Evolutionary conservation across 2,113 vertebrate species (phyloP).

Genomic region (Cyrtonyx montezumae): DNA sequence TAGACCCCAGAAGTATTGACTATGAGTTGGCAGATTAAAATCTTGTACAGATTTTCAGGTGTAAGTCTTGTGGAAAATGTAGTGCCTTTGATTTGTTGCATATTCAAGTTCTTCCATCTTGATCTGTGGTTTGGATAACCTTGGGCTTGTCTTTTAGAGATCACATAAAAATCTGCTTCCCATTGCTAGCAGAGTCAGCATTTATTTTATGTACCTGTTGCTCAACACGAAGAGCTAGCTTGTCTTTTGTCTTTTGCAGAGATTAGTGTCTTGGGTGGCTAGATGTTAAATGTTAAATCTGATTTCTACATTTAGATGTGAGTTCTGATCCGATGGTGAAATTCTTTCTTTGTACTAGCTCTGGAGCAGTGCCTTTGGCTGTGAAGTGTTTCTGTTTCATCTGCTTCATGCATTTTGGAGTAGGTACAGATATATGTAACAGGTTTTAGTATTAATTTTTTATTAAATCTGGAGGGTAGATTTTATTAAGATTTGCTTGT

Average conservation of each 20-base stretch:
- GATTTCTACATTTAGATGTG: neutral
- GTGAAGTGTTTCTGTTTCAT: neutral
- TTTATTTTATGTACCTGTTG: fast-evolving
- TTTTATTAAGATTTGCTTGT: neutral
- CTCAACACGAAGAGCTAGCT: neutral
- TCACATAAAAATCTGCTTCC: neutral
- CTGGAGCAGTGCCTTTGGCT: neutral
- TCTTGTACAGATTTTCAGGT: neutral
- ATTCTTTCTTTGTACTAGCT: neutral
- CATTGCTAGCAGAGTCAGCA: too few species aligned
- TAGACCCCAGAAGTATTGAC: fast-evolving
- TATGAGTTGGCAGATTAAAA: neutral
- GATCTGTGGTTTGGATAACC: neutral
- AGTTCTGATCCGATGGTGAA: neutral
- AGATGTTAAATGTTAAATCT: neutral
- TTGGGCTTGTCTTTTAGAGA: neutral
- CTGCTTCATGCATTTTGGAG: neutral
- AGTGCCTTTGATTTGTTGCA: neutral
- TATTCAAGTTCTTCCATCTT: neutral
- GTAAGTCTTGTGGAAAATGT: neutral
- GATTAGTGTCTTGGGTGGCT: neutral
- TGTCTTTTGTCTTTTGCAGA: neutral
- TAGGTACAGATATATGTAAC: neutral
- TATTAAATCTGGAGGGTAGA: neutral
- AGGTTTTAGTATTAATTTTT: neutral